Evolutionary conservation across 2,888 invertebrate genomes (phyloP).

Genomic region (Eudasyphora cyanicolor): DNA sequence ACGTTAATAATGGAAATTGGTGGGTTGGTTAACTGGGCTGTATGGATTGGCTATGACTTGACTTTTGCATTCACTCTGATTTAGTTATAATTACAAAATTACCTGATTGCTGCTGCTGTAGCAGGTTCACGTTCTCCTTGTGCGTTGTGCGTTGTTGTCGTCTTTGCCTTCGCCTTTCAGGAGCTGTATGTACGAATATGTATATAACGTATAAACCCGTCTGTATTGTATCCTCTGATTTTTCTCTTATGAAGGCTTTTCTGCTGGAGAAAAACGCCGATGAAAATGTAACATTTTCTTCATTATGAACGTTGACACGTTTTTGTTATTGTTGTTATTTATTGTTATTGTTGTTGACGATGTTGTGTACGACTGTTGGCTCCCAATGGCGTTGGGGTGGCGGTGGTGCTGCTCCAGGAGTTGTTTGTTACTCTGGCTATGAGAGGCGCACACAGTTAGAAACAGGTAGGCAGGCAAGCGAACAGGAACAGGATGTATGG

Average conservation of each 20-base stretch:
- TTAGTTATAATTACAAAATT: background rate
- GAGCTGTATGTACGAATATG: no score
- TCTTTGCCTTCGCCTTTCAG: background rate
- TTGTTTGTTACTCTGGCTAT: no score
- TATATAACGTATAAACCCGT: no score
- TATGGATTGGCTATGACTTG: background rate
- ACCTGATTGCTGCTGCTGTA: background rate
- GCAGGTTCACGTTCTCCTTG: background rate
- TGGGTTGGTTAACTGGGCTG: background rate
- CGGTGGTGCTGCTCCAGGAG: background rate
- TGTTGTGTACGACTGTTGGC: conserved; percentile 13
- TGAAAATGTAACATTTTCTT: conserved; percentile 29
- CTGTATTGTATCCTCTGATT: conserved; percentile 18
- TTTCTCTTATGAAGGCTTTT: conserved; percentile 41
- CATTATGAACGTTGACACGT: conserved; percentile 22
- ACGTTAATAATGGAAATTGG: background rate
- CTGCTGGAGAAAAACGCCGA: conserved; percentile 44
- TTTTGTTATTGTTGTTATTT: conserved; percentile 17
- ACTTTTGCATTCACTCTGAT: conserved; percentile 1
- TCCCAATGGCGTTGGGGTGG: background rate
- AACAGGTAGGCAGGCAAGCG: background rate
- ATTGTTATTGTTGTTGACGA: background rate
- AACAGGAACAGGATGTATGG: conserved; percentile 7
- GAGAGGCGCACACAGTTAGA: no score
- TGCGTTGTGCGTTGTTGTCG: background rate